Base-by-base conservation (phyloP, 1,140 invertebrate genomes). In the Drosophila pallidifrons region DNA sequence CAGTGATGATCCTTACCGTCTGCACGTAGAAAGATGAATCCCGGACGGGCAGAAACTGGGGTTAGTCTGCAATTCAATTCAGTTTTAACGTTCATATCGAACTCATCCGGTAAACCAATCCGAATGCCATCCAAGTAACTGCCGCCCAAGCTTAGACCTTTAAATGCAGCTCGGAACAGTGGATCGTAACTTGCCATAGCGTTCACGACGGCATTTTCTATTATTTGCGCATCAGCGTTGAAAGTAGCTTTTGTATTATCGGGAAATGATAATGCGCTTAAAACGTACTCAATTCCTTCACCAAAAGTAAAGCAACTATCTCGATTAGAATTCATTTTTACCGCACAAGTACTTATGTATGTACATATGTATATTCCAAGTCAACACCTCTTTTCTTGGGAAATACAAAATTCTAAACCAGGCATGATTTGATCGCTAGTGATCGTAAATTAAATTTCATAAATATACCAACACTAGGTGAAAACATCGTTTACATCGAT, bases 41-140 rank as follows among this genome's bases (percentile, higher is more conserved):
- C 46, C 1, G 46, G 51, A 35, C 51, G 0, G 6, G 5, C 11
- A 1, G 11, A n/a, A 4, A 69, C 25, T 3, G 81, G 75, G 3
- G 52, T 1, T 0, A 78, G 47, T 0, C 6, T 4, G 11, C 63
- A 78, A 0, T 35, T 7, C 6, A 81, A 28, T 0, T 47, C 1
- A 0, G 61, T 55, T 20, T 66, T 81, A 1, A 67, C 59, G 45
- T 78, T 28, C 81, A 85, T 75, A 35, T 78, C 81, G 10, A 85
- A 85, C 15, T 85, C 82, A 10, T 83, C 75, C 0, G 82, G 81
- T 28, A 85, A 38, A 13, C 61, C 5, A 13, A 75, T 77, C 15
- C 35, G 67, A 0, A 59, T 59, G 15, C 35, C 20, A 6, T 85
- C 60, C n/a, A 78, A 49, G 13, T 47, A 69, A 43, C 81, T 83